Percentiles rank a stretch among this genome's conserved stretches.
Evolutionary conservation across 2,888 invertebrate genomes (phyloP).

Genomic region (Phengaris arion): DNA sequence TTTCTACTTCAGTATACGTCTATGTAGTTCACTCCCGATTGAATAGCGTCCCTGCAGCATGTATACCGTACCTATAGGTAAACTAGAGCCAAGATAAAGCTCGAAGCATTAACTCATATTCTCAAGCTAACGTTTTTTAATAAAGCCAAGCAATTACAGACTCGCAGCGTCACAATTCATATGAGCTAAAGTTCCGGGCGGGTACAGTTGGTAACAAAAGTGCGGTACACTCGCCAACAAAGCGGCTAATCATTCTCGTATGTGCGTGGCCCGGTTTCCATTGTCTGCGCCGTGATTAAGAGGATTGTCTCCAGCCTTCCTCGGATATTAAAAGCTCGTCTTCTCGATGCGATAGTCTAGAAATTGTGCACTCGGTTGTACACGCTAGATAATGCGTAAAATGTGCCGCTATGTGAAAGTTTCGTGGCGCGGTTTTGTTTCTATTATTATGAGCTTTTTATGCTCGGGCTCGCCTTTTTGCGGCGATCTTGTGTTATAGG

Average conservation of each 20-base stretch:
- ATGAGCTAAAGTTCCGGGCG: conserved; percentile 49
- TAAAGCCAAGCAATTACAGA: conserved; percentile 49
- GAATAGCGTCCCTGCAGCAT: conserved; percentile 1
- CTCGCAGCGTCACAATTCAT: conserved; percentile 47
- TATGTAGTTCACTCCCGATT: neutral
- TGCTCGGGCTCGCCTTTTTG: conserved; percentile 48
- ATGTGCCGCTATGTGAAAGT: conserved; percentile 53
- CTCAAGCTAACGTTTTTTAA: conserved; percentile 49
- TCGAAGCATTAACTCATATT: conserved; percentile 41
- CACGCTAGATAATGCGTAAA: conserved; percentile 55
- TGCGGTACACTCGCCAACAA: conserved; percentile 58
- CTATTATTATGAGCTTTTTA: conserved; percentile 55
- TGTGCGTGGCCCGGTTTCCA: conserved; percentile 76
- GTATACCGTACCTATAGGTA: conserved; percentile 3
- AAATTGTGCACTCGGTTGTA: conserved; percentile 45
- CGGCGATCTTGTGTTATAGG: conserved; percentile 51
- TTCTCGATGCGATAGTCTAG: conserved; percentile 54
- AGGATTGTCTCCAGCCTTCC: conserved; percentile 76
- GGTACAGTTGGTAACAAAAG: conserved; percentile 61
- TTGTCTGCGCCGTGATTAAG: conserved; percentile 76
- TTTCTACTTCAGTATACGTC: conserved; percentile 1
- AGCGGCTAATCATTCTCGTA: conserved; percentile 67
- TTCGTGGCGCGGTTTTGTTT: conserved; percentile 57
- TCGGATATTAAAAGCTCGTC: conserved; percentile 76
- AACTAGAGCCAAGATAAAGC: conserved; percentile 20